Evolutionary conservation across 2,797 vertebrate genomes (phyloP).

Genomic region (Centropyge bicolor): DNA sequence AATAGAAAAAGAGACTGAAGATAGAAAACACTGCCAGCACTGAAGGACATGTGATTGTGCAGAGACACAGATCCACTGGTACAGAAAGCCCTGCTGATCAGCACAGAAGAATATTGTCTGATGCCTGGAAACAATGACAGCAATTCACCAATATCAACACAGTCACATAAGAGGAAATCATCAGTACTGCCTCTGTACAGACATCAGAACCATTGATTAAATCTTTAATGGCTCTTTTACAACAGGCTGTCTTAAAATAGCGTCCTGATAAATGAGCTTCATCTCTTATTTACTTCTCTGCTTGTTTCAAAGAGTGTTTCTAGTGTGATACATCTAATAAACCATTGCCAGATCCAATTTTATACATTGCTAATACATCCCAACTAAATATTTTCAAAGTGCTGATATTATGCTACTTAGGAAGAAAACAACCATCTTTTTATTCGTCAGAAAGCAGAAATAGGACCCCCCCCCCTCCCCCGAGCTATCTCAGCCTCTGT

Average conservation of each 20-base stretch:
- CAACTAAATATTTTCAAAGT: conserved; percentile 14
- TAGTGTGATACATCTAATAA: not conserved
- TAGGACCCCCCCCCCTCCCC: conserved; percentile 21
- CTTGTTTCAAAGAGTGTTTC: conserved; percentile 13
- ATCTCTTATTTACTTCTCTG: conserved; percentile 24
- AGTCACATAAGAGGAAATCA: conserved; percentile 30
- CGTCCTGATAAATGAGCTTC: conserved; percentile 35
- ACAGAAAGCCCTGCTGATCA: conserved; percentile 46
- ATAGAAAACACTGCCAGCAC: conserved; percentile 41
- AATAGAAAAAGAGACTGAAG: conserved; percentile 13
- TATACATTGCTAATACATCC: conserved; percentile 2
- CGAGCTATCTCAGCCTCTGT: conserved; percentile 27
- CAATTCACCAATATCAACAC: conserved; percentile 56
- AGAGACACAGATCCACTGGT: conserved; percentile 56
- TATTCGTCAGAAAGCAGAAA: conserved; percentile 37
- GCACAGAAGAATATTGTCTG: conserved; percentile 66
- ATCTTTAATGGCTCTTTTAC: conserved; percentile 44
- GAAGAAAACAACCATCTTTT: conserved; percentile 33
- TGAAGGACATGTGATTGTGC: conserved; percentile 61
- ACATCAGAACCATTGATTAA: conserved; percentile 34
- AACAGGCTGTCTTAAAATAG: conserved; percentile 40
- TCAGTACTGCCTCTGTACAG: conserved; percentile 20
- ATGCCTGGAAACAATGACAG: conserved; percentile 63
- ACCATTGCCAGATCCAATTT: conserved; percentile 17
- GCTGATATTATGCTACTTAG: conserved; percentile 23